A percentile compares a stretch with the other conserved stretches of the same genome.
phyloP scores from a whole-genome alignment of 2,888 invertebrate genomes.

The Pachliopta kotzebuea region DNA sequence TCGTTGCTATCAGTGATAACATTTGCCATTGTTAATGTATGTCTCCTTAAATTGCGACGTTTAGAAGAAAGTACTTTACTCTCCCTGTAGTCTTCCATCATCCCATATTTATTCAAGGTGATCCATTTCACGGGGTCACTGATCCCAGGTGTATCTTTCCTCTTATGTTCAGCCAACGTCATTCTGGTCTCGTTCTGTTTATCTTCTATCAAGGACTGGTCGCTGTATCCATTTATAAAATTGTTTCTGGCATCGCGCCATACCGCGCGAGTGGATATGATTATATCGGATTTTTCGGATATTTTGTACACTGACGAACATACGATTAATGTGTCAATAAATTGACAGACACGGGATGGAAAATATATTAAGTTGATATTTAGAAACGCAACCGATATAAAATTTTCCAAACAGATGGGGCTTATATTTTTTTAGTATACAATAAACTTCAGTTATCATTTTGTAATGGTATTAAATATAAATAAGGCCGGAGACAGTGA shows the following conservation, averaged over 20 bases:
- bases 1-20: constrained; percentile 68
- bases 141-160: neutral
- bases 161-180: constrained; percentile 7
- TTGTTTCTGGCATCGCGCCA: constrained; percentile 43
- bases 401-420: no score
- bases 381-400: no score
- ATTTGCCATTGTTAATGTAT: constrained; percentile 56
- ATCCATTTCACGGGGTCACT: constrained; percentile 5
- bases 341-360: no score
- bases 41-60: constrained; percentile 51
- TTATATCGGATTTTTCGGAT: constrained; percentile 46
- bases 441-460: no score
- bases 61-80: constrained; percentile 49
- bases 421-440: no score
- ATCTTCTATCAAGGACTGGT: constrained; percentile 12
- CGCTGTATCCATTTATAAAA: constrained; percentile 25
- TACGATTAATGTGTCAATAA: neutral
- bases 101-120: constrained; percentile 43
- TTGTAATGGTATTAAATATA: no score
- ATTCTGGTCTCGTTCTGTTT: constrained; percentile 15
- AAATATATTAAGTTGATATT: no score
- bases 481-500: no score
- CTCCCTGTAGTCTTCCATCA: constrained; percentile 51
- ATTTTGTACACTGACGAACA: constrained; percentile 61
- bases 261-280: constrained; percentile 47